These are phyloP conservation scores for Drosophila navojoa DNA, from an alignment of 1,140 invertebrate species.

Conservation along the genomic window DNA sequence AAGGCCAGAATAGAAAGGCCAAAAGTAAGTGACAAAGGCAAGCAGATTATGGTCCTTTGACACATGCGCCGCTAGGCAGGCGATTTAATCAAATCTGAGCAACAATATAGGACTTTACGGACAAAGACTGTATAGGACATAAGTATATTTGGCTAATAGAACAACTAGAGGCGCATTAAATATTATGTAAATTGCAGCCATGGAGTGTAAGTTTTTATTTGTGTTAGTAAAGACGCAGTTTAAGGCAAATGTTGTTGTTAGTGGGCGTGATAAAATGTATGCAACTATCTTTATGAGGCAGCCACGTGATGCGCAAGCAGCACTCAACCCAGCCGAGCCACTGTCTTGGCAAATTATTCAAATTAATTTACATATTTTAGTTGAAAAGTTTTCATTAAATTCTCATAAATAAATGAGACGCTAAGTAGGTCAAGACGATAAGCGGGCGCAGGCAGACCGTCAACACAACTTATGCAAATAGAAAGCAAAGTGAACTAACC, in stretches of 20 bases:
- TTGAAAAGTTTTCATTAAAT: slow-evolving; percentile 48
- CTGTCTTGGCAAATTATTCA: slow-evolving; percentile 54
- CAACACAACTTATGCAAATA: slow-evolving; percentile 47
- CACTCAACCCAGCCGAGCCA: not conserved
- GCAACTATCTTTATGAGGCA: not conserved
- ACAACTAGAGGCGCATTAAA: slow-evolving; percentile 16
- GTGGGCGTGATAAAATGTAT: not conserved
- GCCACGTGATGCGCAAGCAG: not conserved
- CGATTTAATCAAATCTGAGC: not conserved
- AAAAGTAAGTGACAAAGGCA: not conserved
- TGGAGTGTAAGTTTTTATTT: no score
- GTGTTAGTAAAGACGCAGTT: not conserved
- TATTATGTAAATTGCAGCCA: slow-evolving; percentile 19
- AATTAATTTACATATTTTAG: slow-evolving; percentile 54
- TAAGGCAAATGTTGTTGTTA: slow-evolving; percentile 13
- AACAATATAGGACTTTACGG: slow-evolving; percentile 6
- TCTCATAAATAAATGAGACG: slow-evolving; percentile 57
- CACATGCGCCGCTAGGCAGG: no score
- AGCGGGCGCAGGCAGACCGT: slow-evolving; percentile 15
- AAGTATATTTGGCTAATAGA: slow-evolving; percentile 10
- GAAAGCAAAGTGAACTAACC: slow-evolving; percentile 31
- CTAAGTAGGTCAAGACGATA: slow-evolving; percentile 61
- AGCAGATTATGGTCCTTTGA: not conserved
- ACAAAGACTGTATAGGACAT: not conserved
- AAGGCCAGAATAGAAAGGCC: not conserved